Base-by-base conservation (phyloP, 2,888 invertebrate species). In the Nomada fabriciana region DNA sequence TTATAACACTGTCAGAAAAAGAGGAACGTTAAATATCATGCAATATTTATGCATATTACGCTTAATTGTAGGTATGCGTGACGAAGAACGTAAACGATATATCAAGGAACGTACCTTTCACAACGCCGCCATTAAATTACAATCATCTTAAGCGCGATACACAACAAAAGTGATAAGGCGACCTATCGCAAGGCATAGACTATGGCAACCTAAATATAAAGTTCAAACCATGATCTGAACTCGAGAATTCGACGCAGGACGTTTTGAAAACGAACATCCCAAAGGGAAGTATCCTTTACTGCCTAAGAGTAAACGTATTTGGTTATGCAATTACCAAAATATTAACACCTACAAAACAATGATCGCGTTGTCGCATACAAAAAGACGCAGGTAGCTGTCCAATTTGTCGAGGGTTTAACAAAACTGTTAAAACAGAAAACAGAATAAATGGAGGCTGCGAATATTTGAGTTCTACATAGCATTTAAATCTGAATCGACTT, bases 1-100 rank as follows among this genome's bases (percentile, higher is more conserved):
- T 61, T 43, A 67, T 18, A 61, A 50, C 78, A 29, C 20, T 65
- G 70, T 50, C 65, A 42, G 50, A 42, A 53, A 50, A 36, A 50
- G 47, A 77, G 20, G 23, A 25, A 15, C 64, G 20, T 70, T 71
- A 61, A 71, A 67, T 67, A 78, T 78, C 53, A 7, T 55, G 65
- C 13, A 67, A 60, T 80, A 78, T 67, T 61, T 67, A 70, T 77
- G 80, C 55, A 77, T 71, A 78, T 25, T 61, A 55, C 57, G 23
- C 18, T 67, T 80, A 80, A 80, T 78, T 71, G 42, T 36, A 29
- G 60, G 65, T 29, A 47, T 67, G 70, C 80, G 80, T 80, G 80
- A 78, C 71, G 65, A 55, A 71, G 71, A 55, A 67, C 65, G 50
- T 60, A 55, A 65, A 53, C 65, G 15, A 59, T 64, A n/a, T 69